Conservation (phyloP, 2,797 vertebrate genomes). For the Intellagama lesueurii region DNA sequence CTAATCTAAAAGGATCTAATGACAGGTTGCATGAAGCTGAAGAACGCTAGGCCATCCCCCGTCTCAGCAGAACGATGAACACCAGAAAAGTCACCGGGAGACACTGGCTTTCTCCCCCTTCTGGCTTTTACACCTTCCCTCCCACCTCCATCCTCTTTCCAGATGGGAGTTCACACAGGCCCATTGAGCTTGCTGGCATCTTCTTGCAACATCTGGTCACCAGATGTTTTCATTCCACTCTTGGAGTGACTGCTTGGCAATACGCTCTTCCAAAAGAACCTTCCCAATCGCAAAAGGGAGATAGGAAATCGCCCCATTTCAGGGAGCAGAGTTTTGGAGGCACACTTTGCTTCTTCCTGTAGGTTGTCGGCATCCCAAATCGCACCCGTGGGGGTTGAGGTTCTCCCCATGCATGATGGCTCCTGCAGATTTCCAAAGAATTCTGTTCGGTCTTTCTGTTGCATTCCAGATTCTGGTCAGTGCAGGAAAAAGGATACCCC, state of each 20-base stretch:
- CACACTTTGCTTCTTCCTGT: too few species aligned
- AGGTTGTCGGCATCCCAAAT: too few species aligned
- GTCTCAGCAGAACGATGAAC: background rate
- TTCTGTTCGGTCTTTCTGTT: background rate
- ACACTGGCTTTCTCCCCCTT: background rate
- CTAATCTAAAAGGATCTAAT: slow-evolving; percentile 22
- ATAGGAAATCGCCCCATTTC: too few species aligned
- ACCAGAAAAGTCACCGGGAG: background rate
- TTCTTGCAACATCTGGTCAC: background rate
- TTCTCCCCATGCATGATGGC: too few species aligned
- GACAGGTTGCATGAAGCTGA: slow-evolving; percentile 16
- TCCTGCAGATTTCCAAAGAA: background rate
- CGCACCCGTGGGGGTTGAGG: too few species aligned
- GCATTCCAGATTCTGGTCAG: background rate
- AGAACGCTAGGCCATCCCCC: background rate
- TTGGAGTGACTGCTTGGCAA: background rate
- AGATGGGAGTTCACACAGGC: background rate
- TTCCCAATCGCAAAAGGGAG: too few species aligned
- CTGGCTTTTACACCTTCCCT: background rate
- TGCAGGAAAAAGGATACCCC: background rate
- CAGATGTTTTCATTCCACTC: background rate
- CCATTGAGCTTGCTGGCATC: background rate
- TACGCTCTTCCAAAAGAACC: too few species aligned
- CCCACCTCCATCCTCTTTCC: background rate
- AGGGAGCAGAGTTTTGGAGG: too few species aligned